Percentiles rank a stretch among this genome's conserved stretches.
These are phyloP conservation scores for Julus scanicus DNA, from an alignment of 2,888 invertebrate species.

Conservation along the genomic window DNA sequence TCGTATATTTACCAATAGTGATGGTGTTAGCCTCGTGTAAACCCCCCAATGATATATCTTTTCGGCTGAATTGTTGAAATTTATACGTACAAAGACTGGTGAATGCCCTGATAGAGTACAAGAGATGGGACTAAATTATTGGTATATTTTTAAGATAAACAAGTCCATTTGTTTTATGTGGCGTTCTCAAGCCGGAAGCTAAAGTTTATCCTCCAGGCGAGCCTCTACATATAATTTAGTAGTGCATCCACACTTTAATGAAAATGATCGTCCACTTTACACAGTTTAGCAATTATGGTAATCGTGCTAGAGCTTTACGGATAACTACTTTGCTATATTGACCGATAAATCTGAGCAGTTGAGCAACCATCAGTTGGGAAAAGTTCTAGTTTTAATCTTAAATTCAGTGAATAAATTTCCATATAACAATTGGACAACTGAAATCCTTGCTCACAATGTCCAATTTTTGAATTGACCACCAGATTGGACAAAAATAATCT, in stretches of 20 bases:
- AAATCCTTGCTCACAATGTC: no score
- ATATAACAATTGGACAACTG: no score
- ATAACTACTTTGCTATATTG: neutral
- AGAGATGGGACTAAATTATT: neutral
- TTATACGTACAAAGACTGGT: constrained; percentile 2
- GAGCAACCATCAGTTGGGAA: neutral
- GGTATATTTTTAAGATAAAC: neutral
- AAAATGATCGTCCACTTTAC: neutral
- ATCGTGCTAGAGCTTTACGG: neutral
- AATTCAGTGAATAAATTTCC: neutral
- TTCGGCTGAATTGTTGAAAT: neutral
- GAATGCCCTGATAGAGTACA: neutral
- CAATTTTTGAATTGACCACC: no score
- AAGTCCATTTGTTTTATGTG: neutral
- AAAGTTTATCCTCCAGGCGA: neutral
- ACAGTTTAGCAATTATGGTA: neutral
- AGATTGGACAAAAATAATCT: no score
- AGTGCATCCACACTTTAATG: neutral
- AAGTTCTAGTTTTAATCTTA: neutral
- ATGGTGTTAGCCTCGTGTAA: neutral
- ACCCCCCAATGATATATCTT: neutral
- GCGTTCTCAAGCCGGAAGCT: neutral
- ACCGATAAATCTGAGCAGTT: neutral
- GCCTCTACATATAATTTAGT: neutral
- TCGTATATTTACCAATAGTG: neutral